Evolutionary conservation across 2,113 vertebrate genomes (phyloP), one percentile per base, ranked within the genome.

Genomic region (Gymnobelideus leadbeateri): DNA sequence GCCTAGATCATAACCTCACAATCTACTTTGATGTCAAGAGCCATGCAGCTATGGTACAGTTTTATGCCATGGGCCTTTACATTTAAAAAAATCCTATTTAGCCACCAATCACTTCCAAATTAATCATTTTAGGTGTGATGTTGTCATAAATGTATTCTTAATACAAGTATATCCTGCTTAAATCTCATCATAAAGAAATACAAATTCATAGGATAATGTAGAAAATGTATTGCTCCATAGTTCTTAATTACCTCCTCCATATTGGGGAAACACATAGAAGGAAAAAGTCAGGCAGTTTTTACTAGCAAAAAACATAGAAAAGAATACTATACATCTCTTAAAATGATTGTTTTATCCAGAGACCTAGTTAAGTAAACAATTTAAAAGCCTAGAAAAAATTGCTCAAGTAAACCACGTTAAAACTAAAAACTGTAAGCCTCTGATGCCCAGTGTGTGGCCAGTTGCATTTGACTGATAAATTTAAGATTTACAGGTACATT

Each of bases 21-120:
- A 99, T 99, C 97, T 99, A 99, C 98, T 99, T 99, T 9, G 99
- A 99, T 98, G 99, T 99, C 98, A 99, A 99, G 99, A 99, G 99
- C 98, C 99, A 99, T 94, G 99, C 99, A 94, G 98, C 98, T 52
- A 98, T 99, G 99, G 99, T 99, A 98, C 51, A 0, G 0, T 94
- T 84, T 96, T 55, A 93, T 23, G 68, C n/a, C 37, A 28, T 53
- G 94, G 91, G 51, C 19, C 52, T 93, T 94, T 24, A 51, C 77
- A 93, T 90, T 55, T 89, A 91, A 95, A 93, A 57, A 49, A 89
- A 49, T 53, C 47, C 90, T 91, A 28, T 54, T 92, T 84, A 89
- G 52, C 90, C 91, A 19, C 26, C 51, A 92, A 5, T 92, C 49
- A 93, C 91, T 96, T 93, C 11, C 3, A 52, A 94, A 51, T 53